Evolutionary conservation across 2,797 vertebrate species (phyloP).

Genomic region (Halcyon chelicuti): DNA sequence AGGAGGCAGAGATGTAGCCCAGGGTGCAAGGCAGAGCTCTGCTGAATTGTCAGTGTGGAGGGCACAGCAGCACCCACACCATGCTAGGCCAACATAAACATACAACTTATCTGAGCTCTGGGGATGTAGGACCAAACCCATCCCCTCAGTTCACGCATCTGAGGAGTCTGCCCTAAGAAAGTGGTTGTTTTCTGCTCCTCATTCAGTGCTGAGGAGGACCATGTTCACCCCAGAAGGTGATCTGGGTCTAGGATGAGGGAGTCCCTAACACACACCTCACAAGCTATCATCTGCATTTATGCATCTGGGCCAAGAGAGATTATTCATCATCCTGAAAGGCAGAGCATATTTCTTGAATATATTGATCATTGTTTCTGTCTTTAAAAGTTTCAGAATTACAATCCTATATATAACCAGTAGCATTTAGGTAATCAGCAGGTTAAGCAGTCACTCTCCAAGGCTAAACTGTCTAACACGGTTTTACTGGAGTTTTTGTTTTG

Average conservation of each 20-base stretch:
- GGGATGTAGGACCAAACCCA: background rate
- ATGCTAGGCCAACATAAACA: rapidly evolving
- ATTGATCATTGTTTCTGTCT: background rate
- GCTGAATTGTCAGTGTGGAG: background rate
- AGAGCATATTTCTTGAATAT: background rate
- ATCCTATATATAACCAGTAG: background rate
- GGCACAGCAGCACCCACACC: background rate
- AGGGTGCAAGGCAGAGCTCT: background rate
- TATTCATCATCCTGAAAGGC: background rate
- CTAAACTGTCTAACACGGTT: rapidly evolving
- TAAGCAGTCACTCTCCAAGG: background rate
- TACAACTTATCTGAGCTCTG: background rate
- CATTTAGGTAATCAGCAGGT: background rate
- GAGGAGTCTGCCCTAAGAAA: background rate
- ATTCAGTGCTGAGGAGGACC: background rate
- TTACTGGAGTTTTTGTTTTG: background rate
- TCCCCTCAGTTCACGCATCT: background rate
- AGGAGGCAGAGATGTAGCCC: background rate
- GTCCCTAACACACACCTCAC: background rate
- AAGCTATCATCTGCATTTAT: background rate
- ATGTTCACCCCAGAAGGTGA: background rate
- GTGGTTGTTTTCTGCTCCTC: background rate
- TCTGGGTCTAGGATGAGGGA: background rate
- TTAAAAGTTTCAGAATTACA: background rate
- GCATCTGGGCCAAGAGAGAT: background rate